Percentiles rank a stretch among this genome's conserved stretches.
phyloP scores from a whole-genome alignment of 2,113 vertebrate species.

The Oreamnos americanus region DNA sequence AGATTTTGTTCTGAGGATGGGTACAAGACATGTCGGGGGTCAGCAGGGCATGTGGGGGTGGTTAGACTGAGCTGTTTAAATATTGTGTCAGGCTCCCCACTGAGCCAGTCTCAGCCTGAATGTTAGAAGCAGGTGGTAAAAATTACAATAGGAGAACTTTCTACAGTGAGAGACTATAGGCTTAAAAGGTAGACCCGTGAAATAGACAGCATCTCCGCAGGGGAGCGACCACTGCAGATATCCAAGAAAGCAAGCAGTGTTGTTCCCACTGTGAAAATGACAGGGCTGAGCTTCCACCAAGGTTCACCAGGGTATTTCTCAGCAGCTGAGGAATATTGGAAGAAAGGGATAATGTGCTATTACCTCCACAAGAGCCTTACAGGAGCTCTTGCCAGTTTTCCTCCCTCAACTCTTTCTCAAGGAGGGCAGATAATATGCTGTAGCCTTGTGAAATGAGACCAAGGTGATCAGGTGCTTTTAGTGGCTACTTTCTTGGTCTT shows the following conservation, averaged over 20 bases:
- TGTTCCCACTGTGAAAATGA: conserved; percentile 60
- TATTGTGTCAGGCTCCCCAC: neutral
- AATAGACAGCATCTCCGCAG: neutral
- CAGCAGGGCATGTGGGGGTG: neutral
- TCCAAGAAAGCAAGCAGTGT: neutral
- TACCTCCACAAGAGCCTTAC: conserved; percentile 3
- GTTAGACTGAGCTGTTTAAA: neutral
- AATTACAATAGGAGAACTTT: conserved; percentile 26
- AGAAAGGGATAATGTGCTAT: conserved; percentile 53
- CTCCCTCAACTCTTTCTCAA: conserved; percentile 10
- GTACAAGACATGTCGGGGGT: neutral
- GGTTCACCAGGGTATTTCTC: conserved; percentile 44
- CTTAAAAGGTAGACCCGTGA: neutral
- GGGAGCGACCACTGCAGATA: neutral
- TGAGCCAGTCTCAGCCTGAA: neutral
- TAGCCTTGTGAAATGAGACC: neutral
- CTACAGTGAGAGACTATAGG: neutral
- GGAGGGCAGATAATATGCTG: neutral
- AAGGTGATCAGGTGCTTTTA: neutral
- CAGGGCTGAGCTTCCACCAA: neutral
- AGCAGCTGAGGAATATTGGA: conserved; percentile 28
- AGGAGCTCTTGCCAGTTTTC: conserved; percentile 23
- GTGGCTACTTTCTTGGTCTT: neutral
- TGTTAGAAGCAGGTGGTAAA: conserved; percentile 23
- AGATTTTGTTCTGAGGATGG: neutral